A percentile compares a stretch with the other conserved stretches of the same genome.
phyloP scores from a whole-genome alignment of 2,797 vertebrate species.

The Tauraco hartlaubi region DNA sequence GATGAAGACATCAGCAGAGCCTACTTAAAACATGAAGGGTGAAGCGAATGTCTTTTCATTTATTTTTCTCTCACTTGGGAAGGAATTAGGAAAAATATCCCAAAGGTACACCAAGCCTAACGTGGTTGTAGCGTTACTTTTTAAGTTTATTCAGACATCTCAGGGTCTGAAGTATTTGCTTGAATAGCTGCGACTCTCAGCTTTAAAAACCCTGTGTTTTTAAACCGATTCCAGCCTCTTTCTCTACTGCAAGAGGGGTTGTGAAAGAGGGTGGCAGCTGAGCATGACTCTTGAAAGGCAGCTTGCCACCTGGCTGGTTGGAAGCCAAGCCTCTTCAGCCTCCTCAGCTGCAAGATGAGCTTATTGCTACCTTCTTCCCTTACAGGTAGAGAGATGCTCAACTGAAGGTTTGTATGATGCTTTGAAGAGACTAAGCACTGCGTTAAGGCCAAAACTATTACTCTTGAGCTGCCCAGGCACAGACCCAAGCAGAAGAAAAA shows the following conservation, averaged over 20 bases:
- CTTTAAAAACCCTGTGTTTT: not conserved
- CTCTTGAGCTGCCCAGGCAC: not conserved
- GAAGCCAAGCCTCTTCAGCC: not conserved
- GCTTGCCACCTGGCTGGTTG: not conserved
- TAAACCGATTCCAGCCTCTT: accelerated
- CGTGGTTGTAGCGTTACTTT: not conserved
- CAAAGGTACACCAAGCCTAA: not conserved
- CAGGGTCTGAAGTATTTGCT: not conserved
- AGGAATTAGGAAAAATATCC: not conserved
- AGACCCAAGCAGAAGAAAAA: conserved; percentile 2
- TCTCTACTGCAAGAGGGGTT: not conserved
- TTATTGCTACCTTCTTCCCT: not conserved
- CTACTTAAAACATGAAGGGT: not conserved
- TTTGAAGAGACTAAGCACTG: conserved; percentile 16
- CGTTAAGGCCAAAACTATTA: not conserved
- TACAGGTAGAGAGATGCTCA: not conserved
- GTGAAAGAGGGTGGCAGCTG: not conserved
- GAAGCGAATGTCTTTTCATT: not conserved
- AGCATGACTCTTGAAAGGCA: not conserved
- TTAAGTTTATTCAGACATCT: not conserved
- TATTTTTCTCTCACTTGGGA: not conserved
- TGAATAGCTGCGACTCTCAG: not conserved
- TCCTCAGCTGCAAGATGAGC: not conserved
- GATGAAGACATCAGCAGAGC: not conserved
- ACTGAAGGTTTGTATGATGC: not conserved